A percentile compares a stretch with the other conserved stretches of the same genome.
Conservation (phyloP, 2,888 invertebrate species). For the Diaphora mendica region DNA sequence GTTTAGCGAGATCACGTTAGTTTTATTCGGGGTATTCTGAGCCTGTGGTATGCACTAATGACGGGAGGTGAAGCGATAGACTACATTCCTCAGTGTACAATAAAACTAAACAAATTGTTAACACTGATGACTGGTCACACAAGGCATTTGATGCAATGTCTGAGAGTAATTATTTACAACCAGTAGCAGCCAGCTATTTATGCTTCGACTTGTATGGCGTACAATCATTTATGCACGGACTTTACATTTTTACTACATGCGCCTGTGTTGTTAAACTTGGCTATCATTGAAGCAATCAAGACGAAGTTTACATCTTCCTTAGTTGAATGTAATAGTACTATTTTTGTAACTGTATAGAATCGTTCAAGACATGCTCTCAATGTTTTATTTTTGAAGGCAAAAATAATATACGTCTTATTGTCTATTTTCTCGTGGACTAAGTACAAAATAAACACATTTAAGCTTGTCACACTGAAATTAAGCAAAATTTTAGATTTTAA, state of each 20-base stretch:
- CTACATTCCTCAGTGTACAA: conserved; percentile 58
- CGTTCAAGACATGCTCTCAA: not conserved
- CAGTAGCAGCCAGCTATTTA: conserved; percentile 43
- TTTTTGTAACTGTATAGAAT: not conserved
- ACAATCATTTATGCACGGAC: conserved; percentile 20
- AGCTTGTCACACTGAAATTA: not conserved
- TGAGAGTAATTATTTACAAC: conserved; percentile 53
- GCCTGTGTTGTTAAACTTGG: conserved; percentile 26
- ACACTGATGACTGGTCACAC: conserved; percentile 51
- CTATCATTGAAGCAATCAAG: conserved; percentile 37
- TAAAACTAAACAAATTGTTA: conserved; percentile 62
- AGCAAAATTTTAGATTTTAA: not conserved
- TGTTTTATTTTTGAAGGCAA: not conserved
- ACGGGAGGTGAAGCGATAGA: conserved; percentile 57
- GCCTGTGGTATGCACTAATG: conserved; percentile 67
- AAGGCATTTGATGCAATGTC: conserved; percentile 48
- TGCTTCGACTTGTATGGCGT: conserved; percentile 35
- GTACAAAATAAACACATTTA: not conserved
- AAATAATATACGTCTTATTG: not conserved
- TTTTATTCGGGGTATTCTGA: conserved; percentile 73
- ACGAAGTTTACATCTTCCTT: conserved; percentile 23
- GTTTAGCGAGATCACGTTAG: conserved; percentile 46
- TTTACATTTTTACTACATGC: conserved; percentile 35
- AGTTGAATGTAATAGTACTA: conserved; percentile 1
- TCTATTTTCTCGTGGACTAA: not conserved